These are phyloP conservation scores for Tychaedon coryphoeus DNA, from an alignment of 2,113 vertebrate genomes.

Conservation along the genomic window DNA sequence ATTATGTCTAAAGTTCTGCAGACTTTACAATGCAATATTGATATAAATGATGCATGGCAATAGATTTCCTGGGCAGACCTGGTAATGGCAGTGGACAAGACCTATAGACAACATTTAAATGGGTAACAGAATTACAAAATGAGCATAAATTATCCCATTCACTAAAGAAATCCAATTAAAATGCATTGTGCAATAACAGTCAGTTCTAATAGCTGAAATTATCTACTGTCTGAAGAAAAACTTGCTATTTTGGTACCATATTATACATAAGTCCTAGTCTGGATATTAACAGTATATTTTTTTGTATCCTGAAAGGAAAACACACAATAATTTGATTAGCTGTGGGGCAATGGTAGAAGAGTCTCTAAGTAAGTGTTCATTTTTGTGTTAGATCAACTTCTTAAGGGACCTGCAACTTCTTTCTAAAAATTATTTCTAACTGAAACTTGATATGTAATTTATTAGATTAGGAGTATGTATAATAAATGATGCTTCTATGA, in stretches of 20 bases:
- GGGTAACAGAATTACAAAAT: not conserved
- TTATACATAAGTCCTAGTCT: not conserved
- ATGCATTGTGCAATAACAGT: not conserved
- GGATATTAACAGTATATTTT: not conserved
- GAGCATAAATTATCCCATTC: not conserved
- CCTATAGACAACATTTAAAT: not conserved
- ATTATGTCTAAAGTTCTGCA: not conserved
- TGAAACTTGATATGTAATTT: not conserved
- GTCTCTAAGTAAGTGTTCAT: not conserved
- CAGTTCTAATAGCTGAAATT: not conserved
- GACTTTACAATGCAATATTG: not conserved
- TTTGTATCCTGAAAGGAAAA: not conserved
- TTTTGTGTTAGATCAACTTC: not conserved
- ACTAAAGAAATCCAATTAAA: not conserved
- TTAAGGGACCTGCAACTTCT: not conserved
- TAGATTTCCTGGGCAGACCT: not conserved
- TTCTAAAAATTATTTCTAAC: not conserved
- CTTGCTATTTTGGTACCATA: not conserved
- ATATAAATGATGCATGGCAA: not conserved
- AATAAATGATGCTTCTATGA: not conserved
- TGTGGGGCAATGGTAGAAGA: not conserved
- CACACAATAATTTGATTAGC: not conserved
- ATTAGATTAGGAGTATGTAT: not conserved
- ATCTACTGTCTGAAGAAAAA: not conserved
- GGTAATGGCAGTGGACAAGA: not conserved